Conservation (phyloP, 2,113 vertebrate genomes). For the Pongo pygmaeus region DNA sequence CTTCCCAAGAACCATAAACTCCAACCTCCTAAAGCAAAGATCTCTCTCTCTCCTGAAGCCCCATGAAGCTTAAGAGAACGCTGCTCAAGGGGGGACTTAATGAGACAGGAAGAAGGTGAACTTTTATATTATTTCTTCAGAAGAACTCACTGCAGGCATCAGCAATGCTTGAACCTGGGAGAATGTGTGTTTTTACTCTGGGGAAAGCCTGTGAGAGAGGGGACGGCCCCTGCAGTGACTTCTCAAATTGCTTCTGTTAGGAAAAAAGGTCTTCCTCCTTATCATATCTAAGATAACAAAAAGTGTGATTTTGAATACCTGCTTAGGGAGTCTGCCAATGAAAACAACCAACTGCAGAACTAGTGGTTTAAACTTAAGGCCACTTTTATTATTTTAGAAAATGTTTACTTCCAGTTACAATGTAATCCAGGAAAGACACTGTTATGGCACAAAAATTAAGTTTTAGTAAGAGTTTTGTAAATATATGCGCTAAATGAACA, state of each 20-base stretch:
- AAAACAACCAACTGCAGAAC: neutral
- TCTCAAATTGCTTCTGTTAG: neutral
- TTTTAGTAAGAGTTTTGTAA: conserved; percentile 94
- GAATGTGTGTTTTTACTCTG: neutral
- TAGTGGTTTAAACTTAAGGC: neutral
- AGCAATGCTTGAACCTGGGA: neutral
- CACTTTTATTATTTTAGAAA: conserved; percentile 21
- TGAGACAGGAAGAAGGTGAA: no score
- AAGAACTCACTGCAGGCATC: neutral
- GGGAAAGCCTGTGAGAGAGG: neutral
- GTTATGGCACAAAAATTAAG: conserved; percentile 91
- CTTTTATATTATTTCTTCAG: neutral
- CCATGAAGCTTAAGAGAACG: neutral
- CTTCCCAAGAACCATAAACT: neutral
- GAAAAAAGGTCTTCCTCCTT: neutral
- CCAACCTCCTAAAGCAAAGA: neutral
- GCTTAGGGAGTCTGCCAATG: neutral
- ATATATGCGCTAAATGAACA: conserved; percentile 94
- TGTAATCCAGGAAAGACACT: conserved; percentile 61
- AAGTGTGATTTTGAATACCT: neutral
- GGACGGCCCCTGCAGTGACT: neutral
- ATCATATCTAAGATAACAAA: neutral
- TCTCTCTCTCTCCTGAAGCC: no score
- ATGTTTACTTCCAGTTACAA: neutral
- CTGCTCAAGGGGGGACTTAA: neutral